Percentiles rank a stretch among this genome's conserved stretches.
These are phyloP conservation scores for Danio rerio DNA, from an alignment of 2,113 vertebrate genomes.

Conservation along the genomic window DNA sequence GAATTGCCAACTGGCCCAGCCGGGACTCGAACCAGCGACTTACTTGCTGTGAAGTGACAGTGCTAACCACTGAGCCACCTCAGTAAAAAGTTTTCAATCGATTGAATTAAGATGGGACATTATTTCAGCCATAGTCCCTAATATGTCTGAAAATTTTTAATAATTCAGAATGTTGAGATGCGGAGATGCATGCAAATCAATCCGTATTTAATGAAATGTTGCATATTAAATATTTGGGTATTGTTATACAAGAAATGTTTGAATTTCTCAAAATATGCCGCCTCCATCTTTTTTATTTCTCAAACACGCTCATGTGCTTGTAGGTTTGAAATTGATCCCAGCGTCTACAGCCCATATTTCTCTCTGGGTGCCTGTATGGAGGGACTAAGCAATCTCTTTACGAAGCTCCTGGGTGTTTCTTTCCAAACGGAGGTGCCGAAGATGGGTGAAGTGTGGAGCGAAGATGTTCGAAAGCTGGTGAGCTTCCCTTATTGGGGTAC, in stretches of 20 bases:
- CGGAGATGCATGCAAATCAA: too few species aligned
- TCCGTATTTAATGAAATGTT: too few species aligned
- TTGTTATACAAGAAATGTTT: neutral
- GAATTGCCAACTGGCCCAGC: too few species aligned
- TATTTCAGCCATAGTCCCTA: too few species aligned
- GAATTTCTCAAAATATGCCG: neutral
- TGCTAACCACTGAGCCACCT: too few species aligned
- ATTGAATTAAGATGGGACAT: too few species aligned
- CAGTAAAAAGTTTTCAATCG: too few species aligned
- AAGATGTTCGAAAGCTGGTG: slow-evolving; percentile 93
- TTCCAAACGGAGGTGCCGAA: slow-evolving; percentile 84
- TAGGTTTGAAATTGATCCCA: slow-evolving; percentile 94
- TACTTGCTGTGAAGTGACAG: too few species aligned
- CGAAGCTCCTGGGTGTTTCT: slow-evolving; percentile 85
- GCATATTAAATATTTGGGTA: too few species aligned
- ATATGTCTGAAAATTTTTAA: too few species aligned
- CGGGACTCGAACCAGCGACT: too few species aligned
- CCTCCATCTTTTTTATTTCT: slow-evolving; percentile 26
- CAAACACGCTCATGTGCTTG: neutral
- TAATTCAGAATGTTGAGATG: too few species aligned
- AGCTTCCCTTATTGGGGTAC: slow-evolving; percentile 33
- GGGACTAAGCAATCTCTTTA: slow-evolving; percentile 88
- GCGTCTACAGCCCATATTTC: slow-evolving; percentile 90
- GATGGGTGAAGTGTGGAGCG: slow-evolving; percentile 90
- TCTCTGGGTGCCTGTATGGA: slow-evolving; percentile 96